Evolutionary conservation across 2,797 vertebrate species (phyloP), one percentile per base, ranked within the genome.

Genomic region (Agapornis canus): DNA sequence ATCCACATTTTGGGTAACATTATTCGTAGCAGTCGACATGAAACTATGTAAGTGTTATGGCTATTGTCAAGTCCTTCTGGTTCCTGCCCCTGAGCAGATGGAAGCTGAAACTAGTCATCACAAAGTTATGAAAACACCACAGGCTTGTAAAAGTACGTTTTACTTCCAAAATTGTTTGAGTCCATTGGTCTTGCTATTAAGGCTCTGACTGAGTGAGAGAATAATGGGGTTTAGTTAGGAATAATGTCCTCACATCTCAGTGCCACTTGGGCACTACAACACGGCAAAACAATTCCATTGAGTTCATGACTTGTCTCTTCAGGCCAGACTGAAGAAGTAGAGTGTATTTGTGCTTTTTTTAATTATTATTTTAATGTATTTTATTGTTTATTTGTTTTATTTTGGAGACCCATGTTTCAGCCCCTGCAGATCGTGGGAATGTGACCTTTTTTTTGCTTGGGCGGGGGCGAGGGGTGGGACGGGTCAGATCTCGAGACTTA

Each of bases 261-360:
- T 20, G 20, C 10, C 56, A 5, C 26, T 13, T 56, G 47, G 26
- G 25, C 32, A 13, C 7, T 19, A 16, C 19, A 69, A 22, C 27
- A 32, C 17, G 12, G 39, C 19, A 37, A 47, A 68, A 8, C 8
- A 52, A 3, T 27, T 57, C 43, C 7, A 0, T 42, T 32, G 32
- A 40, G 3, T 51, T 35, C 43, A 48, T 3, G 26, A 45, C 23
- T 75, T 35, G 11, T 35, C 6, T 26, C 29, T 71, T 61, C 26
- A 31, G 29, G 43, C n/a, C 45, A 32, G 25, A 11, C 9, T 3
- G 20, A 57, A 51, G 26, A 4, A 70, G 23, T 0, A 3, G n/a
- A 47, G 20, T 3, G 15, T 13, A 10, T 43, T 29, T 40, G 35
- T 1, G 2, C 1, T 14, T 13, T 2, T 2, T 27, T 31, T 40